Evolutionary conservation across 2,113 vertebrate genomes (phyloP), one percentile per base, ranked within the genome.

Genomic region (Prunella himalayana): DNA sequence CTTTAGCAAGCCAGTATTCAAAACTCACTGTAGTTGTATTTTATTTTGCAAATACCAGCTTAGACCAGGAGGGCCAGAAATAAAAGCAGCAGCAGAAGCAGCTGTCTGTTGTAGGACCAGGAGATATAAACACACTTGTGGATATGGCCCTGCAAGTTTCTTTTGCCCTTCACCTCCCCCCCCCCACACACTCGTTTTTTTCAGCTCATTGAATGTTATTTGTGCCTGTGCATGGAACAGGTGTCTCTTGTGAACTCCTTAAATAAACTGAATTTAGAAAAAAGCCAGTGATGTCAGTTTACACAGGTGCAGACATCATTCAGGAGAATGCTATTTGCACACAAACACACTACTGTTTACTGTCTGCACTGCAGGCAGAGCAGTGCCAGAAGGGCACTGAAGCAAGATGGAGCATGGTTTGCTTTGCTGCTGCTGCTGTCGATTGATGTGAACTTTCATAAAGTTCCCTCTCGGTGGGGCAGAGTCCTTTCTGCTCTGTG

Each of bases 281-380:
- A 88, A 90, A 94, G 94, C 91, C 81, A 47, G 72, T 91, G 90
- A 95, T 97, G 96, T 96, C 94, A 93, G 95, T 98, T 97, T 97
- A 95, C 97, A 97, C 97, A 97, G 97, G 97, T 97, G 97, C 96
- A 96, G 94, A 71, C 96, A 95, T 95, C 96, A 96, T 97, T 97
- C 94, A 96, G 93, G 92, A 95, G 97, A 94, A 96, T 79, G 96
- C 86, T 96, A 84, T 97, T 97, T 97, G 97, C 97, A 92, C 94
- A 97, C 96, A 97, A 97, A 95, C 92, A 96, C 87, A 9, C 94
- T 65, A 89, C 91, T 96, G 94, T 97, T 97, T 94, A 92, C 96
- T 79, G 97, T 96, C 95, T 96, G 97, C 2, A 0, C 94, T 92
- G 95, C 92, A 87, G 93, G 92, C 96, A 91, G 79, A 91, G 96